Conservation (phyloP, 2,113 vertebrate species). For the human region DNA sequence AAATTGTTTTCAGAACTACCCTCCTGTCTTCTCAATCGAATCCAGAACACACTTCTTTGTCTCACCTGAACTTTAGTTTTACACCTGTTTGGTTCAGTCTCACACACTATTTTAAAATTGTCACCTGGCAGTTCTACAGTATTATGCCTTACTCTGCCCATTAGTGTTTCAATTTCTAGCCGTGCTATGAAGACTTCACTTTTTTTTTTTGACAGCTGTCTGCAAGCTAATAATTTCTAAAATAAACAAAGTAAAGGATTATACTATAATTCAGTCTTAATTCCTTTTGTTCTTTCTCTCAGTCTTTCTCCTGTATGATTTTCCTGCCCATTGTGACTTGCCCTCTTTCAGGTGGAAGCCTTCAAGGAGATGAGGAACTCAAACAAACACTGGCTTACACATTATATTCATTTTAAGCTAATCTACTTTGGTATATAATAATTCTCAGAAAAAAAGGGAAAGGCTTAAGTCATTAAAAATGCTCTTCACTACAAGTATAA, state of each 20-base stretch:
- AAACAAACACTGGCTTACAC: not conserved
- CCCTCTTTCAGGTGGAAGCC: not conserved
- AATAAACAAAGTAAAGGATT: not conserved
- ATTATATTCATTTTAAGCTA: constrained; percentile 31
- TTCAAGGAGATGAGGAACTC: constrained; percentile 19
- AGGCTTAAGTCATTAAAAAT: constrained; percentile 56
- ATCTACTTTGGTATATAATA: constrained; percentile 13
- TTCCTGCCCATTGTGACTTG: not conserved
- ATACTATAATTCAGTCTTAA: not conserved
- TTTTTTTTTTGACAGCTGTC: not conserved
- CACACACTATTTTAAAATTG: not conserved
- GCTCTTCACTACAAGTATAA: constrained; percentile 17
- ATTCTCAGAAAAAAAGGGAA: constrained; percentile 42
- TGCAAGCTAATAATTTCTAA: not conserved
- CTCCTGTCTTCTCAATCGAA: not conserved
- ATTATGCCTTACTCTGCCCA: not conserved
- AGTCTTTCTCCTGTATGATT: not conserved
- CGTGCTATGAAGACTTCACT: not conserved
- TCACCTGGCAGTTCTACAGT: not conserved
- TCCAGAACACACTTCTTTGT: not conserved
- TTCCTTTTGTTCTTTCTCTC: not conserved
- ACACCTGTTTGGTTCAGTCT: not conserved
- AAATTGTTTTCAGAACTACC: not conserved
- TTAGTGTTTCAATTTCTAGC: not conserved
- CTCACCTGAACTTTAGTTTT: not conserved